Base-by-base conservation (phyloP, 2,797 vertebrate species). In the Miichthys miiuy region DNA sequence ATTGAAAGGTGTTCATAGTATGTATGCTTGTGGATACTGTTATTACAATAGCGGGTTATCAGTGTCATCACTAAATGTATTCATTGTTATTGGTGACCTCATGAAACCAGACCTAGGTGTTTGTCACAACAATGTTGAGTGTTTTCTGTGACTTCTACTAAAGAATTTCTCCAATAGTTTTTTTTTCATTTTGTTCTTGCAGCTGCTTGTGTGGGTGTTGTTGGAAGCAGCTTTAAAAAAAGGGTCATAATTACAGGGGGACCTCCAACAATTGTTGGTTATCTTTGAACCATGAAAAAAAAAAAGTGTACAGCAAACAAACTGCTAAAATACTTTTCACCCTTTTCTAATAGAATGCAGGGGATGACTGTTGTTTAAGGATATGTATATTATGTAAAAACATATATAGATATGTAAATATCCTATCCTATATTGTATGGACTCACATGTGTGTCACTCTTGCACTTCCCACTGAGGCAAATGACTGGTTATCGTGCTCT, bases 121-220 rank as follows among this genome's bases (percentile, higher is more conserved):
- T 68, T 44, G 10, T 68, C 16, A 69, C n/a, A 48, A 46, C 42
- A 60, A 17, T 42, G 42, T 42, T 34, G 1, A 34, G 2, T 34
- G 34, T 8, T 34, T 34, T 34, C 54, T 8, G 16, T 46, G 18
- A 57, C 50, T 34, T 74, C 41, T 58, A 48, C 23, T 30, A 44
- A 46, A 55, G 48, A 3, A 67, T 23, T 51, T 50, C 51, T 63
- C 17, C 14, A 8, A 16, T 25, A 60, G 54, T 51, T 30, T 30
- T 3, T 23, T 57, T 60, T 68, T 34, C 5, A 5, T 9, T 1
- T 10, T 5, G 5, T 20, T 57, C 67, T 73, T 77, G 69, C 72
- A 79, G 66, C 68, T 72, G 68, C 25, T 44, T 71, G 56, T 75
- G 66, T 79, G 64, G 72, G 55, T 61, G 4, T 69, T 50, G 38